A percentile compares a stretch with the other conserved stretches of the same genome.
These are phyloP conservation scores for Drosophila tani DNA, from an alignment of 1,140 invertebrate species.

Conservation along the genomic window DNA sequence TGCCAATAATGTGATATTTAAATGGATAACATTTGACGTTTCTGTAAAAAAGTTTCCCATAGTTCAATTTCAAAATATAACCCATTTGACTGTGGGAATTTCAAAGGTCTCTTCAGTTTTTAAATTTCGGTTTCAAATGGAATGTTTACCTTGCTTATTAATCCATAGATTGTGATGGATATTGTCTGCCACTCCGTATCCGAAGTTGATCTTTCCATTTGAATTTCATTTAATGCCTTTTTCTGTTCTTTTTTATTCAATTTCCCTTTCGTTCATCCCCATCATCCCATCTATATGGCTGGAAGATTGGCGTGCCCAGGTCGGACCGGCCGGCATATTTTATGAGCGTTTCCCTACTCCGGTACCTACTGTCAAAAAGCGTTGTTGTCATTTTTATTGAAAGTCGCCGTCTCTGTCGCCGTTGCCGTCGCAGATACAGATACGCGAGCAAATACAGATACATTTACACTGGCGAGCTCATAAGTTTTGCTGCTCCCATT, in stretches of 20 bases:
- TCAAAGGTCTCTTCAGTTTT: neutral
- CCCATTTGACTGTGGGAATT: conserved; percentile 4
- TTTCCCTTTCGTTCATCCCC: conserved; percentile 52
- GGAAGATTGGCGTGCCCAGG: conserved; percentile 50
- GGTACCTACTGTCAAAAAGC: conserved; percentile 60
- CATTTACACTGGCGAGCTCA: conserved; percentile 42
- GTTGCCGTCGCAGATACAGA: conserved; percentile 26
- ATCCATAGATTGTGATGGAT: conserved; percentile 12
- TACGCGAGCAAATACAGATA: conserved; percentile 18
- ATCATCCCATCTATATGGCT: conserved; percentile 45
- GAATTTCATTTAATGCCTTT: conserved; percentile 54
- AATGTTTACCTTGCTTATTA: conserved; percentile 20
- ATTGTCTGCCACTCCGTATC: conserved; percentile 24
- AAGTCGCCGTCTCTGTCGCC: conserved; percentile 46
- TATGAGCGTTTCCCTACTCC: conserved; percentile 40
- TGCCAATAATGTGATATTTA: neutral
- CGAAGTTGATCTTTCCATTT: conserved; percentile 54
- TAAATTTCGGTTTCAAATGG: neutral
- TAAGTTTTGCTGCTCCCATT: conserved; percentile 71
- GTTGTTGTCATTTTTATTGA: conserved; percentile 75
- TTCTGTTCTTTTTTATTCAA: conserved; percentile 36
- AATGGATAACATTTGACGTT: neutral
- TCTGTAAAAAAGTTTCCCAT: neutral
- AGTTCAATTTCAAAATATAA: neutral
- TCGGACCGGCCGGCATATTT: conserved; percentile 57